Evolutionary conservation across 2,113 vertebrate genomes (phyloP).

Genomic region (Equus quagga): DNA sequence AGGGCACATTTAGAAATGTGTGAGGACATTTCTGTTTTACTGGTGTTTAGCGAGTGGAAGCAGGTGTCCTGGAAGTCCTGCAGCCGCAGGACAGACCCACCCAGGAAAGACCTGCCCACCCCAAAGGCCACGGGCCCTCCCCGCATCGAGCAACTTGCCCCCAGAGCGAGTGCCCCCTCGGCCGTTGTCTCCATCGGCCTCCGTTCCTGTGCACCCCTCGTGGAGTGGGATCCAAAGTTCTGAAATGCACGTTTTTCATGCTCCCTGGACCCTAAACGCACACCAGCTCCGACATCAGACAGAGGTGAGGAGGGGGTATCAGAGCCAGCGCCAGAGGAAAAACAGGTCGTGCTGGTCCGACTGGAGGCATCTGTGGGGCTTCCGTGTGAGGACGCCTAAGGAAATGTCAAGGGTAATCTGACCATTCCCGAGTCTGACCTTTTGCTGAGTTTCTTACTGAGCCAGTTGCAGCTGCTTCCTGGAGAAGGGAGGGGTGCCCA

Average conservation of each 20-base stretch:
- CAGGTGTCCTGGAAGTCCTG: not conserved
- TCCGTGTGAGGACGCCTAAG: accelerated
- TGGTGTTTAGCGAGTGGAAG: not conserved
- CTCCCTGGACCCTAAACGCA: not conserved
- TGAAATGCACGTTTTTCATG: accelerated
- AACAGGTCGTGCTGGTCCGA: accelerated
- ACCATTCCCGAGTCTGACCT: not conserved
- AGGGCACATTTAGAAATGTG: not conserved
- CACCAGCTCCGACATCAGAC: not conserved
- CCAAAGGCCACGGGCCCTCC: accelerated
- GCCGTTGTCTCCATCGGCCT: not conserved
- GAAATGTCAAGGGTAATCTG: not conserved
- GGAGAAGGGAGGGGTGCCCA: not conserved
- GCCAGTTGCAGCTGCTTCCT: not conserved
- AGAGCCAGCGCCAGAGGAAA: not conserved
- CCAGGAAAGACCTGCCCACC: not conserved
- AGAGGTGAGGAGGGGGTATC: not conserved
- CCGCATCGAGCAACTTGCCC: accelerated
- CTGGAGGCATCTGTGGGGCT: not conserved
- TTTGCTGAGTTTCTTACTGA: not conserved
- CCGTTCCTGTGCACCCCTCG: accelerated
- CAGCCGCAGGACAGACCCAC: not conserved
- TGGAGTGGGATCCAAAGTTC: not conserved
- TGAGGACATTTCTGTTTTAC: not conserved
- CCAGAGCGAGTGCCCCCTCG: not conserved